A percentile compares a stretch with the other conserved stretches of the same genome.
Evolutionary conservation across 2,113 vertebrate species (phyloP).

Genomic region (Lichenostomus cassidix): DNA sequence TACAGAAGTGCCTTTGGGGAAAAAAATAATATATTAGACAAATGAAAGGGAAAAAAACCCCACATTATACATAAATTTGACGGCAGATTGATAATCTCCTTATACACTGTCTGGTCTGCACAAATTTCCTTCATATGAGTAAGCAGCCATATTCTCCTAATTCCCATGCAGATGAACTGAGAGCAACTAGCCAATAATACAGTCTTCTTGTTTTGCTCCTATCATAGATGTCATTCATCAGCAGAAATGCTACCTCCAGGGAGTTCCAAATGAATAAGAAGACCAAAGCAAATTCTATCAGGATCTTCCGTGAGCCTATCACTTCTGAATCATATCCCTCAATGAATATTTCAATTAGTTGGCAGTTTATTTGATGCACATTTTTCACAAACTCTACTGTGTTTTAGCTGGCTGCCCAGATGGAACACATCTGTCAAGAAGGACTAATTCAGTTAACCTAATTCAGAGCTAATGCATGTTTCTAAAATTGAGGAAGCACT

Average conservation of each 20-base stretch:
- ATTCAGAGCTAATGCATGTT: not conserved
- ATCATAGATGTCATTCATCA: not conserved
- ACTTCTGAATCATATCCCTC: not conserved
- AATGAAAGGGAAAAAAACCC: not conserved
- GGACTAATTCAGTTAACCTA: not conserved
- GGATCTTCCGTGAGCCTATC: not conserved
- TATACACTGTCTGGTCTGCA: not conserved
- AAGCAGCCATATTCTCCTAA: not conserved
- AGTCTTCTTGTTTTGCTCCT: not conserved
- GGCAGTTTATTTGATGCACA: not conserved
- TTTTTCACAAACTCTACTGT: not conserved
- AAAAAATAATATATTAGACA: not conserved
- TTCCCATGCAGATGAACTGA: not conserved
- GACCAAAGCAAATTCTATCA: not conserved
- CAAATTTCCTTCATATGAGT: not conserved
- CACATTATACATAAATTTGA: not conserved
- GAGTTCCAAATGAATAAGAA: not conserved
- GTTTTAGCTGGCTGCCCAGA: not conserved
- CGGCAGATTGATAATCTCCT: not conserved
- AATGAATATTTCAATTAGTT: not conserved
- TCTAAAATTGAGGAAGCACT: not conserved
- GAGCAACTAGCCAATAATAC: not conserved
- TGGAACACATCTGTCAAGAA: not conserved
- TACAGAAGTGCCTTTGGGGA: not conserved
- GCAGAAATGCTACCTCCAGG: not conserved